Evolutionary conservation across 2,888 invertebrate species (phyloP).

Genomic region (Ophion costatus): DNA sequence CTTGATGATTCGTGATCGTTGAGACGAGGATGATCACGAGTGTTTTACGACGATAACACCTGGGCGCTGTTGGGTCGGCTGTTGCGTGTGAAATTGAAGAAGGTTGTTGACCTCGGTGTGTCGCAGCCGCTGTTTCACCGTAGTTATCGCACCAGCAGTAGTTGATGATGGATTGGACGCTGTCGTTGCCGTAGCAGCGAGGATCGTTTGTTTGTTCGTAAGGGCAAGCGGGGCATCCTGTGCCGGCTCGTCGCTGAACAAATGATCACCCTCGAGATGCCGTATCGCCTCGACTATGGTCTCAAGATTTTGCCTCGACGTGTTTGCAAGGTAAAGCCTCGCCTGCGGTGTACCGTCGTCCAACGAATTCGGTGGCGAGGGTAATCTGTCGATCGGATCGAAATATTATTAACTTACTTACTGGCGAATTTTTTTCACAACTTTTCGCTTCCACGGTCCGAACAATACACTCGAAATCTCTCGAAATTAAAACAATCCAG

Average conservation of each 20-base stretch:
- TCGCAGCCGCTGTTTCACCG: constrained; percentile 82
- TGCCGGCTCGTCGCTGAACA: constrained; percentile 91
- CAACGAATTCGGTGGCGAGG: constrained; percentile 84
- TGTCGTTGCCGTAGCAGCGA: constrained; percentile 57
- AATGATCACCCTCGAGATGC: constrained; percentile 97
- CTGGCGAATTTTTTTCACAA: neutral
- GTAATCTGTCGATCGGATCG: constrained; percentile 84
- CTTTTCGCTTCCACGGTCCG: neutral
- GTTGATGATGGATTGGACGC: constrained; percentile 68
- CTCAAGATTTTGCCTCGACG: constrained; percentile 97
- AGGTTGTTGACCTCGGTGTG: constrained; percentile 87
- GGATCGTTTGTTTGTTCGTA: constrained; percentile 78
- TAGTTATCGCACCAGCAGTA: constrained; percentile 80
- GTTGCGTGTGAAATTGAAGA: constrained; percentile 86
- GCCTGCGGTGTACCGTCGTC: constrained; percentile 84
- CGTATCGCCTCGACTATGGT: constrained; percentile 99
- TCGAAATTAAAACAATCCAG: no score
- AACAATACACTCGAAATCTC: neutral
- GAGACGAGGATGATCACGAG: constrained; percentile 84
- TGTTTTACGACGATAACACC: constrained; percentile 96
- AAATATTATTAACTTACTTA: constrained; percentile 34
- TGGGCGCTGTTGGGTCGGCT: constrained; percentile 88
- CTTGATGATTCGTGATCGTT: constrained; percentile 71
- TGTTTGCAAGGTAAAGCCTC: constrained; percentile 87
- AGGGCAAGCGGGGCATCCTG: constrained; percentile 81